These are phyloP conservation scores for Petrocephalus microphthalmus DNA, from an alignment of 2,113 vertebrate species.

Conservation along the genomic window DNA sequence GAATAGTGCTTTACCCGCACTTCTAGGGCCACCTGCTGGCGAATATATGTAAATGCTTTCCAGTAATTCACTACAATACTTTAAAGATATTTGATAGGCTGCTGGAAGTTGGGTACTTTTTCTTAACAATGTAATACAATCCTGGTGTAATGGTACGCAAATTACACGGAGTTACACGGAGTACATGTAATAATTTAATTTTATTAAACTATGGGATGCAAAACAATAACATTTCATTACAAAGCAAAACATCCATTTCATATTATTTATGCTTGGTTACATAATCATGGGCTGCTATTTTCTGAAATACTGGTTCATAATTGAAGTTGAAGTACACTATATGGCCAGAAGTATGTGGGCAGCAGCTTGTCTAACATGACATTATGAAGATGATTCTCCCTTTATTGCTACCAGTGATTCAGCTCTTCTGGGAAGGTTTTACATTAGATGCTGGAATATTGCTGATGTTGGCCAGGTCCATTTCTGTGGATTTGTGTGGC, in stretches of 20 bases:
- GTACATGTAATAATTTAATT: neutral
- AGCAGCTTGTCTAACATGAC: neutral
- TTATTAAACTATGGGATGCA: neutral
- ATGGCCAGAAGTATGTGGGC: neutral
- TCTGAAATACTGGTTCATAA: neutral
- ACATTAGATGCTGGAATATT: neutral
- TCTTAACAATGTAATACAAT: neutral
- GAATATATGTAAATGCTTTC: neutral
- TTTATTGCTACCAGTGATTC: neutral
- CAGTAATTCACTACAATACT: neutral
- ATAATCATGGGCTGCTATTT: neutral
- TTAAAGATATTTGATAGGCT: neutral
- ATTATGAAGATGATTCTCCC: neutral
- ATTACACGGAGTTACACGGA: neutral
- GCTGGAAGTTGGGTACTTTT: neutral
- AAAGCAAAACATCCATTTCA: neutral
- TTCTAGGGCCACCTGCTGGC: slow-evolving; percentile 6
- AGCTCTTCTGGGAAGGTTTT: neutral
- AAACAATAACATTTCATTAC: neutral
- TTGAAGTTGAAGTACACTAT: neutral
- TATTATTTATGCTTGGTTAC: neutral
- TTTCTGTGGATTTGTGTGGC: neutral
- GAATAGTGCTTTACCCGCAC: neutral
- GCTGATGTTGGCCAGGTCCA: neutral
- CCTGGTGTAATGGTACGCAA: neutral